Conservation (phyloP, 2,797 vertebrate genomes). For the Alectoris magna region DNA sequence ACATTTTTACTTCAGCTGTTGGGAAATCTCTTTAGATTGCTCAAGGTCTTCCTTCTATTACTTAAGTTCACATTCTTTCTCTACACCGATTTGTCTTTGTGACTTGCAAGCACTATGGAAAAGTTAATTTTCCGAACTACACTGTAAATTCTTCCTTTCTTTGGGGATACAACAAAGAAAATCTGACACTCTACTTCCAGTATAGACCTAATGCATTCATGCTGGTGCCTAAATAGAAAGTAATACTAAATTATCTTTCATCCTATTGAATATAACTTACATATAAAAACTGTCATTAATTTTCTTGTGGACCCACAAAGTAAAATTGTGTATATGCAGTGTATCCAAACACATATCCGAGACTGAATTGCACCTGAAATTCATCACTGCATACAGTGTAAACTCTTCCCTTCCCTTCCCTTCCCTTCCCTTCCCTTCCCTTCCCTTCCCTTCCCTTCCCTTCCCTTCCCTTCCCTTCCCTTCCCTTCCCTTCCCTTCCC, state of each 20-base stretch:
- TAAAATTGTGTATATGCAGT: not conserved
- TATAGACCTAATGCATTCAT: not conserved
- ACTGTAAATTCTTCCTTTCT: not conserved
- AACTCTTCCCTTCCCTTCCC: not conserved
- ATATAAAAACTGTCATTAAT: not conserved
- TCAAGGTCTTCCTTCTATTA: not conserved
- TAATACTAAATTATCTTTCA: not conserved
- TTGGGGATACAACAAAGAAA: not conserved
- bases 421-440: too few relatives aligned
- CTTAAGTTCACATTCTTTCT: not conserved
- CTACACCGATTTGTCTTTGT: not conserved
- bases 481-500: too few relatives aligned
- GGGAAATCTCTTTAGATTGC: not conserved
- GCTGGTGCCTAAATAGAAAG: not conserved
- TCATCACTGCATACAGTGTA: fast-evolving
- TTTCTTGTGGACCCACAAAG: not conserved
- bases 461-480: too few relatives aligned
- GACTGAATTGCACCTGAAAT: not conserved
- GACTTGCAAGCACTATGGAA: not conserved
- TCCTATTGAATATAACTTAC: not conserved
- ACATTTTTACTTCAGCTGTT: not conserved
- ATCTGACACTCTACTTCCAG: not conserved
- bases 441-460: too few relatives aligned
- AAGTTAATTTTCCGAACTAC: not conserved
- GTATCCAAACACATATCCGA: not conserved